Evolutionary conservation across 2,113 vertebrate species (phyloP), one percentile per base, ranked within the genome.

Genomic region (Seriola aureovittata): DNA sequence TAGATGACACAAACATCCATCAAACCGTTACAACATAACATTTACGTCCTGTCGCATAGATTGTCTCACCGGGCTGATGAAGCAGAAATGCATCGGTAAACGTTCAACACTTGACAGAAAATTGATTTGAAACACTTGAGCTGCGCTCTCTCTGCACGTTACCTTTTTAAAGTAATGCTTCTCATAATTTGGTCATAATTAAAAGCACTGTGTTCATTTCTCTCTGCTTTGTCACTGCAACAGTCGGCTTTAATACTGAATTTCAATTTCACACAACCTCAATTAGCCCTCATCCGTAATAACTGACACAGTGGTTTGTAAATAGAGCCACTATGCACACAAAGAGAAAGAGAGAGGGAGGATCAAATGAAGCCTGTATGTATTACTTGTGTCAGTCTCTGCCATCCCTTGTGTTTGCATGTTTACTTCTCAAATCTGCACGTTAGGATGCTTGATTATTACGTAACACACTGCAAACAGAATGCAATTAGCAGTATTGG

Each of bases 401-500:
- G 5, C 48, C 34, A 69, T 82, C 85, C 64, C 82, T 21, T 66
- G 75, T 69, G 77, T 71, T 14, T 34, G 60, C 23, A n/a, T 78
- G 75, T 87, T 81, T 77, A 67, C 73, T 70, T 75, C 66, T 74
- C 72, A 63, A 65, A 70, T 54, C 58, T 55, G 36, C 58, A 42
- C 78, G 79, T 89, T 71, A 66, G 72, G 64, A 44, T 42, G 73
- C 62, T 52, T 34, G 19, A 77, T 85, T 75, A 83, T 91, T 75
- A 70, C 11, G 2, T 55, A 69, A 87, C 69, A 42, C 71, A 38
- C 79, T 67, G 34, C 72, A 75, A 74, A 79, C 86, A 80, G 76
- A 87, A 71, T 63, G 66, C 85, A 91, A 89, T 90, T 89, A 89
- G 75, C 62, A 63, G 29, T 25, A 72, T 46, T 66, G 23, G 58